These are phyloP conservation scores for Lipotes vexillifer DNA, from an alignment of 2,113 vertebrate species.

Conservation along the genomic window DNA sequence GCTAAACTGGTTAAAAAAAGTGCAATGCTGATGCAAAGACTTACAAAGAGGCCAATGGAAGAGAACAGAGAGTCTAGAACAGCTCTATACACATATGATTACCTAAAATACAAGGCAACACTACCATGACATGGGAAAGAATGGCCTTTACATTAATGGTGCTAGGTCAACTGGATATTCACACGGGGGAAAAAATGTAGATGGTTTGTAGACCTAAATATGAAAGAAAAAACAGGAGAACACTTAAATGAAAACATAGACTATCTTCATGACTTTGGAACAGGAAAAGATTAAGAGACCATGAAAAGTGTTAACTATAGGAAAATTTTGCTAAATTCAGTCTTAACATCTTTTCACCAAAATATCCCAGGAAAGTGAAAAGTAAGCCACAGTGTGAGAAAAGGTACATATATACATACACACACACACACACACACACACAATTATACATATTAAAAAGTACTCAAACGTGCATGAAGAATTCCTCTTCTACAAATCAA, in stretches of 20 bases:
- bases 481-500: not conserved
- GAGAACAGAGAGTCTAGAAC: not conserved
- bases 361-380: not conserved
- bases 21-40: not conserved
- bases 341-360: not conserved
- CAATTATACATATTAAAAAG: not conserved
- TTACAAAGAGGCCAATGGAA: not conserved
- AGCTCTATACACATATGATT: not conserved
- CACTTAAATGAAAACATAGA: not conserved
- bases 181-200: not conserved
- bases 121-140: not conserved
- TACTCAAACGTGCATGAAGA: not conserved
- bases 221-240: not conserved
- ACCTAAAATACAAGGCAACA: not conserved
- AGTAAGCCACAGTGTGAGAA: not conserved
- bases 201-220: not conserved
- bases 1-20: not conserved
- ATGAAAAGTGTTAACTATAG: not conserved
- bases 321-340: not conserved
- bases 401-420: not conserved
- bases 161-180: not conserved
- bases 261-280: not conserved
- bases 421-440: not conserved
- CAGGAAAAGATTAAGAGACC: not conserved
- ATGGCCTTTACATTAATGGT: not conserved